Evolutionary conservation across 1,140 invertebrate species (phyloP).

Genomic region (Anastrepha obliqua): DNA sequence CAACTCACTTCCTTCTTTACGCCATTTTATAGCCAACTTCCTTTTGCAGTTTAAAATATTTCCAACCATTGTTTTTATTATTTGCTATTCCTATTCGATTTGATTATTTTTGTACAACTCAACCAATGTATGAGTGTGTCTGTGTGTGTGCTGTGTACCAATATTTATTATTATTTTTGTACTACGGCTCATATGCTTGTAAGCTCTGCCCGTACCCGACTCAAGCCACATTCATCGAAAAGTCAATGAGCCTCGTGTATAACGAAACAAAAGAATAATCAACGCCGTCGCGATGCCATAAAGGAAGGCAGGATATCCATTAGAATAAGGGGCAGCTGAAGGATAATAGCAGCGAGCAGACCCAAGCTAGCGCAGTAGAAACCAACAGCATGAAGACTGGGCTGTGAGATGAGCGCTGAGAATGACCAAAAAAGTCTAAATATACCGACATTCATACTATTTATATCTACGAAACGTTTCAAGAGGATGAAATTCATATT

Average conservation of each 20-base stretch:
- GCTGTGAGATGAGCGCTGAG: constrained; percentile 14
- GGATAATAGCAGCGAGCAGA: constrained; percentile 31
- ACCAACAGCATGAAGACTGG: not conserved
- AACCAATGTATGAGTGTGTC: not conserved
- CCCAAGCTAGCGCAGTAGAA: not conserved
- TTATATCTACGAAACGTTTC: not conserved
- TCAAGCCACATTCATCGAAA: constrained; percentile 1
- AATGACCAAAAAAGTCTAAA: constrained; percentile 11
- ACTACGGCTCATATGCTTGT: not conserved
- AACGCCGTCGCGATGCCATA: constrained; percentile 40
- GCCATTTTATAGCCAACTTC: constrained; percentile 42
- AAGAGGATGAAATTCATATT: constrained; percentile 44
- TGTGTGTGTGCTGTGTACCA: too few species aligned
- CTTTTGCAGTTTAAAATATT: constrained; percentile 50
- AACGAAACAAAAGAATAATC: constrained; percentile 53
- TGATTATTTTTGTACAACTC: constrained; percentile 39
- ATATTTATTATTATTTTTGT: constrained; percentile 10
- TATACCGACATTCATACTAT: not conserved
- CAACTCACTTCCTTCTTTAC: not conserved
- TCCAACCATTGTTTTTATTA: constrained; percentile 51
- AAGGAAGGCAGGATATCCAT: constrained; percentile 51
- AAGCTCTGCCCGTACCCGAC: not conserved
- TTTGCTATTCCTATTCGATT: constrained; percentile 46
- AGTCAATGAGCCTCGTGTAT: constrained; percentile 44
- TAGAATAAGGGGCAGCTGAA: constrained; percentile 46